Evolutionary conservation across 2,113 vertebrate genomes (phyloP), one percentile per base, ranked within the genome.

Genomic region (Nymphicus hollandicus): DNA sequence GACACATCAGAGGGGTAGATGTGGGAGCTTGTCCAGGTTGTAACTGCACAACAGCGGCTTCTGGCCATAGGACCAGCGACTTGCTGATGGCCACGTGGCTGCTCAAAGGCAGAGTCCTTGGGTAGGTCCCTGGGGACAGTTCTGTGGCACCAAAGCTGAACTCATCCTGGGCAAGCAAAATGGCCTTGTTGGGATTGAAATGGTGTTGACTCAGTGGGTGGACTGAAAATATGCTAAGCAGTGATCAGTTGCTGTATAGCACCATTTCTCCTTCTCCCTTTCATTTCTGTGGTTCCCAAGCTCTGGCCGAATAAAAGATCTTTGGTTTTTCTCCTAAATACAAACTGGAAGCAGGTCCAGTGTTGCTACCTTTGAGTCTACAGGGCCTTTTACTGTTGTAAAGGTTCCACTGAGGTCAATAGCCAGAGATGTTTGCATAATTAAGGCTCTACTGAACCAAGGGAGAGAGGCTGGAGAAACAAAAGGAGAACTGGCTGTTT

Each of bases 261-360:
- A 50, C 58, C 55, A 28, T 77, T 86, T 88, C 60, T 87, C 87
- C 86, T 94, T 90, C 65, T 44, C 69, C 6, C 33, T 93, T 94
- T 81, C 53, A 55, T 81, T 88, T 89, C 84, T 94, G 53, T 47
- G 55, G 33, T 95, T 92, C 81, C 44, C 66, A 76, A 66, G 44
- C 35, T 76, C 13, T 2, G 39, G 23, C 24, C 10, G 13, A 79
- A 52, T 12, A 2, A 87, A 50, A 56, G 22, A 17, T 23, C 8
- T 41, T 17, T 24, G 44, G 43, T 69, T 23, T 31, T 71, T 72
- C 13, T 4, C 63, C 88, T 52, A 43, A 90, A 58, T 53, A 46
- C 47, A 29, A 79, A 70, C 70, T 78, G 19, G 76, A 71, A 76
- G 65, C 47, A 65, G 83, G 23, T 20, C 84, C 74, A 65, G 10